Base-by-base conservation (phyloP, 2,888 invertebrate genomes). In the Polyommatus iphigenia region DNA sequence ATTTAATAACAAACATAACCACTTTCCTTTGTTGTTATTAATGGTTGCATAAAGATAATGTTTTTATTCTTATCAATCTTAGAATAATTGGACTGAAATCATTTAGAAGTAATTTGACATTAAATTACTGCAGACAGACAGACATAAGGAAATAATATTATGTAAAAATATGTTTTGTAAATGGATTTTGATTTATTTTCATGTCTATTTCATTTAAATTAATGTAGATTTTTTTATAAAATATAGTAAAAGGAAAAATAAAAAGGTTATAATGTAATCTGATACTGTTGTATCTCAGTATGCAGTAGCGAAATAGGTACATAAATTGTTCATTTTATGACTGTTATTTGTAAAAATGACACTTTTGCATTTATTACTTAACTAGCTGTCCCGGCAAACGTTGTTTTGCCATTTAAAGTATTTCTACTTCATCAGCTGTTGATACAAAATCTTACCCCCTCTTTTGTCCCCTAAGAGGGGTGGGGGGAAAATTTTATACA, bases 111-210 rank as follows among this genome's bases (percentile, higher is more conserved):
- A 62, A 24, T 62, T 13, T 62, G 24, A 62, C 62, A 10, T 62
- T 62, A n/a, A n/a, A 59, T n/a, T 59, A 59, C 59, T 20, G 59
- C 20, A 59, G 59, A 59, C 59, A 20, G n/a, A 59, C 59, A 59
- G 8, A 62, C 24, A 24, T 24, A 62, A 62, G 62, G 62, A 62
- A 24, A 62, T 24, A 20, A 62, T 20, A 62, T 20, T 62, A 13
- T 24, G 13, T 62, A 3, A 59, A 59, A 62, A 24, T 24, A 24
- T 24, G 4, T 62, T 62, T 62, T 1, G 20, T 62, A 62, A 62
- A 20, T 62, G 24, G 10, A 62, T 20, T 62, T 62, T 24, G 62
- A 62, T 62, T 62, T 62, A 62, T 62, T 24, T 62, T 62, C 62
- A 62, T 62, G 3, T 20, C 3, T 62, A 2, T 62, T 24, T 24